Conservation (phyloP, 1,140 invertebrate species). For the Ips nitidus region DNA sequence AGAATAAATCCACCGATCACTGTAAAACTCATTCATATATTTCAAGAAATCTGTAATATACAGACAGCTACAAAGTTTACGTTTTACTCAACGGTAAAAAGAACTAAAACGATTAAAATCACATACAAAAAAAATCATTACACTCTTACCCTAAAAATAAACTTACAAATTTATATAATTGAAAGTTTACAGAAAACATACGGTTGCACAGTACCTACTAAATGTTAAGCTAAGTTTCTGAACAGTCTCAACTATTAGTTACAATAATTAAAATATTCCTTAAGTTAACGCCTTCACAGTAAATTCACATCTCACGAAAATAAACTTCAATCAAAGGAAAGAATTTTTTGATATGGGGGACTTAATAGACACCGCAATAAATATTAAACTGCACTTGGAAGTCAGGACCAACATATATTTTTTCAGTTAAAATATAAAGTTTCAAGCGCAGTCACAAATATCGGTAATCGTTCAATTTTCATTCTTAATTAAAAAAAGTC, state of each 20-base stretch:
- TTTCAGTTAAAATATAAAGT: no score
- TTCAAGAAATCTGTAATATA: slow-evolving; percentile 33
- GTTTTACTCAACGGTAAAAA: slow-evolving; percentile 31
- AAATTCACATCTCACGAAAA: no score
- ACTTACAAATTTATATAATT: neutral
- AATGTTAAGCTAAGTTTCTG: neutral
- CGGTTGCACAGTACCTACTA: neutral
- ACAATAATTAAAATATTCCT: neutral
- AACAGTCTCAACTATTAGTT: neutral
- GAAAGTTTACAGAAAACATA: no score
- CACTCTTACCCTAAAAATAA: neutral
- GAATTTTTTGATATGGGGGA: no score
- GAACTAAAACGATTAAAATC: slow-evolving; percentile 4
- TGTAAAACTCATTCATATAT: slow-evolving; percentile 12
- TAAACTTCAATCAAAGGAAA: no score
- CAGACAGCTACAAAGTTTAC: slow-evolving; percentile 26
- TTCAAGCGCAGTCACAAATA: no score
- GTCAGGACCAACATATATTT: no score
- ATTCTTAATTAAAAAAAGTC: neutral
- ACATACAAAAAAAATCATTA: slow-evolving; percentile 4
- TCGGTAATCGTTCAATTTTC: neutral
- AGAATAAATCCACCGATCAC: neutral
- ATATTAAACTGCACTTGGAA: no score
- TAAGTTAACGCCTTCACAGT: neutral
- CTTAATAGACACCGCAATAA: no score